Evolutionary conservation across 2,113 vertebrate species (phyloP).

Genomic region (Bubo bubo): DNA sequence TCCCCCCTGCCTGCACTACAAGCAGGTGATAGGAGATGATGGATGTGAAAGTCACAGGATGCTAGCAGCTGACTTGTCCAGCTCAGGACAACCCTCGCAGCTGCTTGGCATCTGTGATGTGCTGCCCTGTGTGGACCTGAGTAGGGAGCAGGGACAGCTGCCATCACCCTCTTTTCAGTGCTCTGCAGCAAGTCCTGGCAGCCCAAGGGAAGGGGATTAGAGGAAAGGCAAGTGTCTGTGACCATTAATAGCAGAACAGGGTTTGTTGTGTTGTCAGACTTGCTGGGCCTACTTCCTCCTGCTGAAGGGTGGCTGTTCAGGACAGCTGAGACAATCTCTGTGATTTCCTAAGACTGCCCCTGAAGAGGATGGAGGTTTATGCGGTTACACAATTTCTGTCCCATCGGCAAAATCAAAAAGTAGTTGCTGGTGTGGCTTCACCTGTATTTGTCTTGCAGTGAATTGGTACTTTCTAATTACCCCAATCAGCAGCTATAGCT

Average conservation of each 20-base stretch:
- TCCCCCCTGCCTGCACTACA: background rate
- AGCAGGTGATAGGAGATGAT: background rate
- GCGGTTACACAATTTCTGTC: background rate
- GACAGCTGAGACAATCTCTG: background rate
- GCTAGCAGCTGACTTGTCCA: background rate
- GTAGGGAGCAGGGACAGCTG: background rate
- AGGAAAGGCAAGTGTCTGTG: background rate
- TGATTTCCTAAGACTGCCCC: background rate
- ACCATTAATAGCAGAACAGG: background rate
- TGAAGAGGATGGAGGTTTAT: too few relatives aligned
- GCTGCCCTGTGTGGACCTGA: background rate
- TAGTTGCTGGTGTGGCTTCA: background rate
- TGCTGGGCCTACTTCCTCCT: background rate
- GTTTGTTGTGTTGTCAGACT: background rate
- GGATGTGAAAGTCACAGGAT: background rate
- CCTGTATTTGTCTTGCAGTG: background rate
- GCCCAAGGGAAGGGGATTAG: background rate
- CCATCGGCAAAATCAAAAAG: background rate
- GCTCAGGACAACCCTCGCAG: background rate
- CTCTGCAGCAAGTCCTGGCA: background rate
- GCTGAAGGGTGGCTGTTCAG: background rate
- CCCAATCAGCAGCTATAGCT: background rate
- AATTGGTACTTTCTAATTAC: background rate
- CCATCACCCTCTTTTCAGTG: background rate
- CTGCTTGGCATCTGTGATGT: background rate